A percentile compares a stretch with the other conserved stretches of the same genome.
Evolutionary conservation across 2,888 invertebrate genomes (phyloP).

Genomic region (Allolobophora icterica): DNA sequence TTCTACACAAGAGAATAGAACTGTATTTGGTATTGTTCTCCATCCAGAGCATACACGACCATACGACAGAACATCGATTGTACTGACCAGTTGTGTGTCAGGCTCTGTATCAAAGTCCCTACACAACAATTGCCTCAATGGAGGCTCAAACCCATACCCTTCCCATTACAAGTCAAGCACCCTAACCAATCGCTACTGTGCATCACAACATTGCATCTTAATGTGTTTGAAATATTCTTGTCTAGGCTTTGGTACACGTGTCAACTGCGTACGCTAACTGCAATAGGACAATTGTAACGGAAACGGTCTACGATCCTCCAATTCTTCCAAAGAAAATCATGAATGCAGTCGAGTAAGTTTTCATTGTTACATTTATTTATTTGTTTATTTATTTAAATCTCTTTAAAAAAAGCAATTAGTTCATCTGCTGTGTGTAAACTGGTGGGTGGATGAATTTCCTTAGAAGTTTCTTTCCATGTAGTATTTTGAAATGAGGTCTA

Average conservation of each 20-base stretch:
- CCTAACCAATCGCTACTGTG: background rate
- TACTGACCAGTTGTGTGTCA: no score
- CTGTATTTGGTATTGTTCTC: no score
- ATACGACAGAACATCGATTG: no score
- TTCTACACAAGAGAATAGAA: no score
- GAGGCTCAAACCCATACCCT: no score
- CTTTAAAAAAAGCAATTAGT: no score
- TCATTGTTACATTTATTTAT: background rate
- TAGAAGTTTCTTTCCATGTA: background rate
- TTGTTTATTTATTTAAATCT: background rate
- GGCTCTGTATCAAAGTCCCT: no score
- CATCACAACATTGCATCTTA: background rate
- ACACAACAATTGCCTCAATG: no score
- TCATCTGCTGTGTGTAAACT: background rate
- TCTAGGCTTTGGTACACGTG: conserved; percentile 76
- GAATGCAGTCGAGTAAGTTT: conserved; percentile 54
- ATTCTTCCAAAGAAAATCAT: conserved; percentile 63
- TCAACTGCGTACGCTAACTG: conserved; percentile 86
- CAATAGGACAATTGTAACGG: conserved; percentile 75
- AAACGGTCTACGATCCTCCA: conserved; percentile 73
- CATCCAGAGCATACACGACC: no score
- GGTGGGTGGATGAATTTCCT: background rate
- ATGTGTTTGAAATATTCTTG: background rate
- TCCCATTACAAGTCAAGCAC: no score
- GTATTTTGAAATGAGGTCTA: background rate